Base-by-base conservation (phyloP, 2,888 invertebrate species). In the Drosophila fungiperda region DNA sequence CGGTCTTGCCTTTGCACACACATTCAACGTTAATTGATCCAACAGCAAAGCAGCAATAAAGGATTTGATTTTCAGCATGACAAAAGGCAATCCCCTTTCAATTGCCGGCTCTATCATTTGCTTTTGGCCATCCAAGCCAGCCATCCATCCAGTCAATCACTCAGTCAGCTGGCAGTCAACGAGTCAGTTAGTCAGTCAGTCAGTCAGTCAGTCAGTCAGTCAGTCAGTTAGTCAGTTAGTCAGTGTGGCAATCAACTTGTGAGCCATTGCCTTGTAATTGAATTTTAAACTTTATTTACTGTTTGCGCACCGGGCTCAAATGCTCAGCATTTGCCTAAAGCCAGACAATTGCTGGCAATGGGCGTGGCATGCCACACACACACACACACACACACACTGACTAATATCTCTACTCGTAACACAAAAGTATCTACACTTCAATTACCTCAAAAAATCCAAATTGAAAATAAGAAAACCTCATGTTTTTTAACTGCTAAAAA, bases 251-350 rank as follows among this genome's bases (percentile, higher is more conserved):
- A 82, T 84, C 86, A 89, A 89, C 87, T 87, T 80, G 78, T 88
- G 73, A 83, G 73, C 81, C 74, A 80, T 79, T 87, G 85, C 85
- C 89, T 84, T 84, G 86, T 89, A 87, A 87, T 89, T 87, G 86
- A 85, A 89, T 87, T 87, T 87, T 82, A 85, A 87, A 85, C 88
- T 89, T 87, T 85, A 89, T 87, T 87, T 85, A 89, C 89, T 81
- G 88, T 87, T 82, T 78, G 82, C 76, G 50, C 58, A 69, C 76
- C 66, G 63, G 71, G 66, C 63, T 29, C 29, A 29, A 29, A 29
- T 29, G 48, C 75, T 63, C 40, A 32, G 49, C 61, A 69, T 77
- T 83, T 82, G 74, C 76, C 77, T 74, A 71, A 68, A 68, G 73
- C 69, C 64, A 82, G 76, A 81, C 81, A 81, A 82, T 76, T 68